Percentiles rank a stretch among this genome's conserved stretches.
Evolutionary conservation across 2,888 invertebrate species (phyloP).

Genomic region (Cheilosia soror): DNA sequence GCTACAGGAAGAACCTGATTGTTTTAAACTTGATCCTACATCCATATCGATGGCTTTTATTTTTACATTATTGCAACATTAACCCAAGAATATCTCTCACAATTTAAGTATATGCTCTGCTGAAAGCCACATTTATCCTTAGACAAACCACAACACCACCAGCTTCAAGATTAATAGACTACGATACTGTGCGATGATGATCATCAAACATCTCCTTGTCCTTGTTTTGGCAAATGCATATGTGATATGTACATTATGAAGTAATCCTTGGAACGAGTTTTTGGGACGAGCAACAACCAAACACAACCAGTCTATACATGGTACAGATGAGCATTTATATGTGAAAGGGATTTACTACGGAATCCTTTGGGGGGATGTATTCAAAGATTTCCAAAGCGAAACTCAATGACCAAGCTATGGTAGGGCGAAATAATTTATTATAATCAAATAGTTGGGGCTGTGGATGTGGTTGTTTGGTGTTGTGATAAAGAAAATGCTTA

Average conservation of each 20-base stretch:
- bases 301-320: neutral
- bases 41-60: neutral
- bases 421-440: slow-evolving; percentile 55
- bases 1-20: no score
- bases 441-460: slow-evolving; percentile 43
- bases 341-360: slow-evolving; percentile 10
- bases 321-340: slow-evolving; percentile 11
- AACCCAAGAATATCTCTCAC: neutral
- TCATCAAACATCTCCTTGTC: slow-evolving; percentile 43
- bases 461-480: slow-evolving; percentile 21
- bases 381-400: slow-evolving; percentile 32
- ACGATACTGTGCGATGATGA: slow-evolving; percentile 60
- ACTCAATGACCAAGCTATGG: slow-evolving; percentile 13
- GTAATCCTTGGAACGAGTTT: slow-evolving; percentile 42
- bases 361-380: slow-evolving; percentile 38
- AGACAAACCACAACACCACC: slow-evolving; percentile 58
- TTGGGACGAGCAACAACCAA: slow-evolving; percentile 14
- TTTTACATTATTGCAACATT: neutral
- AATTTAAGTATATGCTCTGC: neutral
- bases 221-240: slow-evolving; percentile 26
- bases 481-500: slow-evolving; percentile 45
- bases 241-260: slow-evolving; percentile 46
- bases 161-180: slow-evolving; percentile 62
- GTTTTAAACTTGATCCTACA: neutral
- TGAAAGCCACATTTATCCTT: slow-evolving; percentile 51